Evolutionary conservation across 2,888 invertebrate species (phyloP).

Genomic region (Pterobdella sp.): DNA sequence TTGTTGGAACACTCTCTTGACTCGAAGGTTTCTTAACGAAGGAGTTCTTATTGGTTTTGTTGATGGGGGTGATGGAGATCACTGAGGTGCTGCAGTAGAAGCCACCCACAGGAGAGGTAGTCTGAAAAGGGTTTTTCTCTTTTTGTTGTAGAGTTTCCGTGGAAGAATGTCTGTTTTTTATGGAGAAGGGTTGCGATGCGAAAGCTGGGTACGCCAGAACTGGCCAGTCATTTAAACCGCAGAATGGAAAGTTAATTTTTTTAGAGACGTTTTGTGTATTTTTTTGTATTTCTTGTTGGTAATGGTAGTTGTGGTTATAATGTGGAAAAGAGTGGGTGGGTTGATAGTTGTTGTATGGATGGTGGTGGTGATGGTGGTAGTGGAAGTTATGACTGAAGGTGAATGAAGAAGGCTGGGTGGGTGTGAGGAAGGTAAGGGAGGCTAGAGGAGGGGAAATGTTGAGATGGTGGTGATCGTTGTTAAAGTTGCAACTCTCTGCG

Average conservation of each 20-base stretch:
- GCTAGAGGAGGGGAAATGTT: not conserved
- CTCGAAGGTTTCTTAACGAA: not conserved
- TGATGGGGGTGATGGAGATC: conserved; percentile 16
- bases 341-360: conserved; percentile 22
- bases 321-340: not conserved
- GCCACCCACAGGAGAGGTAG: conserved; percentile 28
- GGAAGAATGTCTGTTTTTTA: not conserved
- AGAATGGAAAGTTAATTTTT: conserved; percentile 30
- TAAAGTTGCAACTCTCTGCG: not conserved
- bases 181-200: conserved; percentile 16
- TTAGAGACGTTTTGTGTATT: not conserved
- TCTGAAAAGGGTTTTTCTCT: not conserved
- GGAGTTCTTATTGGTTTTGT: conserved; percentile 8
- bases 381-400: conserved; percentile 17
- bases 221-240: conserved; percentile 30
- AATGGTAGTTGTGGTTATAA: conserved; percentile 3
- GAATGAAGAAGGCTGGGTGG: conserved; percentile 15
- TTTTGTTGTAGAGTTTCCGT: not conserved
- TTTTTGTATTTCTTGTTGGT: not conserved
- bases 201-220: conserved; percentile 25
- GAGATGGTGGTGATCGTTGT: conserved; percentile 9
- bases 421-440: not conserved
- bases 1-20: not conserved
- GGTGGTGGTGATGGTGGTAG: conserved; percentile 26
- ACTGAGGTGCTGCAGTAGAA: conserved; percentile 31